A percentile compares a stretch with the other conserved stretches of the same genome.
Conservation (phyloP, 2,888 invertebrate species). For the Cheilosia pagana region DNA sequence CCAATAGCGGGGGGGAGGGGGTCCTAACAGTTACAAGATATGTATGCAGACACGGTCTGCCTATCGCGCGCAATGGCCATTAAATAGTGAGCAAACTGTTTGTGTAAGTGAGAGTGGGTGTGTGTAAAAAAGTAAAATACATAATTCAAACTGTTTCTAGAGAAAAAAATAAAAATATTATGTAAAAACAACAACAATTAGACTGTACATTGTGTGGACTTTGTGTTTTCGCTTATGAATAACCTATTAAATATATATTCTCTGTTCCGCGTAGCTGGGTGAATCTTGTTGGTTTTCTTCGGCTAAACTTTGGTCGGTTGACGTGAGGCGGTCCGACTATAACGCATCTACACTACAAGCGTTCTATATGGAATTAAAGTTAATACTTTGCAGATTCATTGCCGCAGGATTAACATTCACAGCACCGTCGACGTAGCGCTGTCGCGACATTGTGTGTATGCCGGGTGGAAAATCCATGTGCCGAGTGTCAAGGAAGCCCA, state of each 20-base stretch:
- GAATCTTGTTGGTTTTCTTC: constrained; percentile 48
- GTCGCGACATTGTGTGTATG: constrained; percentile 85
- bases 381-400: constrained; percentile 89
- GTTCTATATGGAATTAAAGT: constrained; percentile 90
- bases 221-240: constrained; percentile 61
- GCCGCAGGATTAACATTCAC: constrained; percentile 85
- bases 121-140: constrained; percentile 12
- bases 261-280: constrained; percentile 38
- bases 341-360: constrained; percentile 73
- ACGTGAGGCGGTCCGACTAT: constrained; percentile 22
- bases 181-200: constrained; percentile 56
- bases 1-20: constrained; percentile 60
- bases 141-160: constrained; percentile 24
- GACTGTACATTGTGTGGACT: constrained; percentile 74
- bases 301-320: constrained; percentile 29
- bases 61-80: constrained; percentile 44
- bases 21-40: constrained; percentile 63
- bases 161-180: constrained; percentile 25
- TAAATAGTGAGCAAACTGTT: constrained; percentile 16
- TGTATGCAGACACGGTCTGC: constrained; percentile 50
- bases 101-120: not conserved
- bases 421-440: constrained; percentile 83
- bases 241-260: constrained; percentile 57
- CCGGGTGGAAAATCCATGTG: constrained; percentile 87
- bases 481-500: constrained; percentile 89